Evolutionary conservation across 1,140 invertebrate genomes (phyloP).

Genomic region (Papilio machaon): DNA sequence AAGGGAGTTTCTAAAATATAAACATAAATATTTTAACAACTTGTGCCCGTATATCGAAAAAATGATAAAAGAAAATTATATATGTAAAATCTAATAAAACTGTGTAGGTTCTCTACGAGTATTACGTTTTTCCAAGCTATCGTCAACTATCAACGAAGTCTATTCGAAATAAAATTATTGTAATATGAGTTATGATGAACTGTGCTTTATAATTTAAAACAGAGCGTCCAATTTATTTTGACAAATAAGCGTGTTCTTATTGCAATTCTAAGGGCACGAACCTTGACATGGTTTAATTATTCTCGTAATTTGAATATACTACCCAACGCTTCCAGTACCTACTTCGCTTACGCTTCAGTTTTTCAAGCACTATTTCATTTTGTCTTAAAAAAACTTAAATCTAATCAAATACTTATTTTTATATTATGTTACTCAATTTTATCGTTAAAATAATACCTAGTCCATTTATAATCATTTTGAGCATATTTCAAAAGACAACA

Average conservation of each 20-base stretch:
- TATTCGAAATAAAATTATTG: neutral
- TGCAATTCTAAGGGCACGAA: neutral
- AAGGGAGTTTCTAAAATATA: neutral
- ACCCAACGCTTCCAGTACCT: neutral
- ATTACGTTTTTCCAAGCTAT: neutral
- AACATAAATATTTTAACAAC: too few relatives aligned
- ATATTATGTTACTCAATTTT: neutral
- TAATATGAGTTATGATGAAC: neutral
- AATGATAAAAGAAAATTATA: too few relatives aligned
- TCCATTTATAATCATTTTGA: neutral
- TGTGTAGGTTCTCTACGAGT: neutral
- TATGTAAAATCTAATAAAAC: neutral
- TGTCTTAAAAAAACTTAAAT: neutral
- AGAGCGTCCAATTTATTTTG: neutral
- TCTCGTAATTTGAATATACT: neutral
- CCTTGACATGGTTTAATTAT: constrained; percentile 13
- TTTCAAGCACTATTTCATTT: constrained; percentile 4
- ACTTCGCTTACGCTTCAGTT: neutral
- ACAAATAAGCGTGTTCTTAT: neutral
- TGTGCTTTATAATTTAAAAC: neutral
- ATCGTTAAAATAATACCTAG: neutral
- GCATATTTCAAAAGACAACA: neutral
- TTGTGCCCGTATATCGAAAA: too few relatives aligned
- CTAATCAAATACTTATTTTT: neutral
- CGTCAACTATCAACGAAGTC: neutral